Evolutionary conservation across 2,113 vertebrate genomes (phyloP).

Genomic region (Thalassoma bifasciatum): DNA sequence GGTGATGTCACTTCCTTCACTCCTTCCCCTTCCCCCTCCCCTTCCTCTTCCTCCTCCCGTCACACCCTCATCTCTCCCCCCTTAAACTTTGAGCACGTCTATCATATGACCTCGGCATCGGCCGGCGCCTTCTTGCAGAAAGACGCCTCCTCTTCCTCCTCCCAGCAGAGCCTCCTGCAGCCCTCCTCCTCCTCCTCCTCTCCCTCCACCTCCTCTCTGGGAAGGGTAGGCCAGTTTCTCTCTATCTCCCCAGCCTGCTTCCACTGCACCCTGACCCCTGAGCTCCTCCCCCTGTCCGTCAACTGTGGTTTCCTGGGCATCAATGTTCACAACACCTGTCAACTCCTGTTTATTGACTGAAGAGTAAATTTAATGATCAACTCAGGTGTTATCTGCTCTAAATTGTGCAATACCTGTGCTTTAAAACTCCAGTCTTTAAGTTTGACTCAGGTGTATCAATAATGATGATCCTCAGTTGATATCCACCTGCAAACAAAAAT

Average conservation of each 20-base stretch:
- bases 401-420: no score
- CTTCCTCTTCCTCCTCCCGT: conserved; percentile 84
- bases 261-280: neutral
- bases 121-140: conserved; percentile 88
- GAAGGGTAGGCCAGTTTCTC: conserved; percentile 86
- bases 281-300: neutral
- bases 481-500: no score
- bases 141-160: conserved; percentile 82
- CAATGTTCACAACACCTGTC: neutral
- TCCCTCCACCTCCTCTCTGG: conserved; percentile 88
- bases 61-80: conserved; percentile 88
- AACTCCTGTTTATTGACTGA: neutral
- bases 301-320: neutral
- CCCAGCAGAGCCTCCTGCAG: conserved; percentile 78
- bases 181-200: conserved; percentile 81
- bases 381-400: no score
- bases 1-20: conserved; percentile 79
- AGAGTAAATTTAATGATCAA: no score
- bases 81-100: conserved; percentile 90
- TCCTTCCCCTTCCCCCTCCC: conserved; percentile 81
- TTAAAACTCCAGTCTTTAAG: no score
- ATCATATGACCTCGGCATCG: conserved; percentile 87
- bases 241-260: conserved; percentile 12
- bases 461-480: no score
- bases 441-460: no score